Conservation (phyloP, 2,888 invertebrate genomes). For the Acrocera orbiculus region DNA sequence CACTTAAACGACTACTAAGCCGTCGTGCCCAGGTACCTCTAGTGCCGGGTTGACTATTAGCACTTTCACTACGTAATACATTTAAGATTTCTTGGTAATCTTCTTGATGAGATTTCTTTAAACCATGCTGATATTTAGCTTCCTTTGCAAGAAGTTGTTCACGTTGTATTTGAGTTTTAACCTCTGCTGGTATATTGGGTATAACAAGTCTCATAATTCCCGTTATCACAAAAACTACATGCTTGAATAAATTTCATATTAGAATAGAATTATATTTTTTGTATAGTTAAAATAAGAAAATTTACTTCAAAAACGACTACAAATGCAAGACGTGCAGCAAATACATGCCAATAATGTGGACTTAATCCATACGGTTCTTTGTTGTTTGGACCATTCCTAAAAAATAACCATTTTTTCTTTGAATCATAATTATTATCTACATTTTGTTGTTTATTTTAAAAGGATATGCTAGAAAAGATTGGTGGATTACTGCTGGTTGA, state of each 20-base stretch:
- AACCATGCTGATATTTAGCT: conserved; percentile 67
- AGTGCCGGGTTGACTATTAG: conserved; percentile 19
- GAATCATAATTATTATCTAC: no score
- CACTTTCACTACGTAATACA: conserved; percentile 36
- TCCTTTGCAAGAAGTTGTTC: conserved; percentile 71
- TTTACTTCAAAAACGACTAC: conserved; percentile 84
- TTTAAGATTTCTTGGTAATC: conserved; percentile 49
- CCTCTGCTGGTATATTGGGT: conserved; percentile 67
- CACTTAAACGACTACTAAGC: conserved; percentile 51
- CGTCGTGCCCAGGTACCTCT: conserved; percentile 49
- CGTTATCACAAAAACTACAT: conserved; percentile 72
- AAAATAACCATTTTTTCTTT: no score
- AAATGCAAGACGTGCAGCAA: conserved; percentile 83
- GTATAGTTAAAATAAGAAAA: neutral
- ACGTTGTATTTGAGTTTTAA: conserved; percentile 63
- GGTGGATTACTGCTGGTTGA: no score
- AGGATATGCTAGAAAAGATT: no score
- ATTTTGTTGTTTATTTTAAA: no score
- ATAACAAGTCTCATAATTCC: conserved; percentile 81
- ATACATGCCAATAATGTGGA: conserved; percentile 86
- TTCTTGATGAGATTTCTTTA: conserved; percentile 45
- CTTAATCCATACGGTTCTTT: conserved; percentile 60
- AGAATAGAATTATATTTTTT: neutral
- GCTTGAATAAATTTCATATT: conserved; percentile 35
- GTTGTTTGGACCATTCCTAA: conserved; percentile 48